Base-by-base conservation (phyloP, 1,140 invertebrate genomes). In the Vollenhovia emeryi region DNA sequence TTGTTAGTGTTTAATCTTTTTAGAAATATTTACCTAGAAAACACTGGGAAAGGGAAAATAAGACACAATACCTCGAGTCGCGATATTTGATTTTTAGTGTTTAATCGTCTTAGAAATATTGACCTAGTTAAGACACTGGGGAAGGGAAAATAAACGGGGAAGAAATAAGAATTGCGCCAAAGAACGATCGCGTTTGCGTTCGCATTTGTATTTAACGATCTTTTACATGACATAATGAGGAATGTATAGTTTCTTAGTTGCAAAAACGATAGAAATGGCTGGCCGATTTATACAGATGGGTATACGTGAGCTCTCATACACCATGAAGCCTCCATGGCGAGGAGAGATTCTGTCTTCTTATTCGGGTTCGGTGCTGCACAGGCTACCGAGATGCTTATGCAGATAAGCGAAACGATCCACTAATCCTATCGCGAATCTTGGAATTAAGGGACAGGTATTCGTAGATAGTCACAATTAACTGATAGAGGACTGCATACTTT, bases 341-440 rank as follows among this genome's bases (percentile, higher is more conserved):
- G 15, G 64, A 45, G 64, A 45, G 69, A 75, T 52, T 36, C 27
- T 45, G 21, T 62, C 43, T 71, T 75, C 73, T 79, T 55, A 50
- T 87, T 87, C 57, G 33, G 55, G 18, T 80, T 60, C 57, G 50
- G 64, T 48, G 52, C 9, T 74, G 76, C 66, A 73, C 27, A 45
- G 40, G 73, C 86, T 89, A 87, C 87, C 85, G 88, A 89, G 89
- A 92, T 91, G 87, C 89, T 92, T 91, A 91, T 90, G 91, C 85
- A 90, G 91, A 92, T 92, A 91, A 92, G 87, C 73, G 78, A 85
- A n/a, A 83, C 80, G 74, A 64, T 86, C 43, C 85, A 62, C 50
- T 55, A 71, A 50, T 79, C 71, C 57, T 40, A 59, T 18, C 64
- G 79, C 80, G 66, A 84, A 87, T 84, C 86, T 68, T 27, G 27